Base-by-base conservation (phyloP, 2,888 invertebrate genomes). In the Spodoptera picta region DNA sequence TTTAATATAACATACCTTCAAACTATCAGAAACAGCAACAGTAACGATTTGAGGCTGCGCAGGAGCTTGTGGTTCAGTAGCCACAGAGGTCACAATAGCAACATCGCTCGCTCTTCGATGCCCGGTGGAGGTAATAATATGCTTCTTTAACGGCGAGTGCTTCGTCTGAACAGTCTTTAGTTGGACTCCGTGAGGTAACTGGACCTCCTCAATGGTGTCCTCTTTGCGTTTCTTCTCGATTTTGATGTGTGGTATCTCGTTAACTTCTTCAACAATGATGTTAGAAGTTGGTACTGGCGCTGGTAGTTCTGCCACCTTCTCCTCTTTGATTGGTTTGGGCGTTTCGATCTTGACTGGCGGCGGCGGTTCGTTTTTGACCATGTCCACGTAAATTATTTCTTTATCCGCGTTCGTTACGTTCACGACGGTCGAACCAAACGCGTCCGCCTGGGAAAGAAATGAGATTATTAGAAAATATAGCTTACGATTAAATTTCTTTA, bases 81-180 rank as follows among this genome's bases (percentile, higher is more conserved):
- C 41, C 31, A 62, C 66, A 14, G 69, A 63, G 58, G 72, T 70
- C 31, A 72, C 71, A 9, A 52, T 49, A 66, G 83, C 67, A 23
- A 83, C 80, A 76, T 83, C 84, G 50, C 79, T 65, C 7, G 80
- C 70, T 41, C 88, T 68, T 12, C 88, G 77, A 45, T 83, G 86
- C 11, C 85, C 77, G n/a, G 84, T 80, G n/a, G 87, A 83, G 23
- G 91, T 90, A 7, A 93, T 91, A 19, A 92, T 89, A 72, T 93
- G 93, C 82, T 92, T 92, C 88, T 93, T 93, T 1, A 92, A 69
- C 14, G 94, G 92, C 6, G 93, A 92, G 50, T 90, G 89, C 36
- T 87, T 87, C 23, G 90, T 88, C 27, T 91, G 92, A 0, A 92
- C 89, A 0, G 92, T 90, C 77, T 92, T 91, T n/a, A 92, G 69